Evolutionary conservation across 2,797 vertebrate genomes (phyloP), one percentile per base, ranked within the genome.

Genomic region (Clangula hyemalis): DNA sequence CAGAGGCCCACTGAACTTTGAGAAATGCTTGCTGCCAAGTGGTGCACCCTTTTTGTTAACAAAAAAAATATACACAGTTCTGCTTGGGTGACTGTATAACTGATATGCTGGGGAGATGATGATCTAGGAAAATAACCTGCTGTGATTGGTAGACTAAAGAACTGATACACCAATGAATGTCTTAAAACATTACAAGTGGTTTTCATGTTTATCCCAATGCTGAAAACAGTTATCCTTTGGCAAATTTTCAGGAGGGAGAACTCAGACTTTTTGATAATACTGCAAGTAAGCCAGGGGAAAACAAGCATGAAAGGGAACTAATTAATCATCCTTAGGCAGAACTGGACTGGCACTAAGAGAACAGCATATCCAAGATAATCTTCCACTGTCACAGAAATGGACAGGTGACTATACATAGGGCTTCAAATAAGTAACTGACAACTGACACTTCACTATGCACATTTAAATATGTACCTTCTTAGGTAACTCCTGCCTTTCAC

Each of bases 1-100:
- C 56, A 77, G 45, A 93, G 82, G 73, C 81, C 65, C 79, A 38
- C 60, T 93, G 77, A 82, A 79, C 86, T 93, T 58, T 51, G 56
- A 90, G 87, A 36, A 76, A 64, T n/a, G 47, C 82, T 73, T 64
- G 9, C 32, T 82, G 87, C 61, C 64, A 69, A 86, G 88, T 28
- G 22, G 51, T 32, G 68, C 45, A 27, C 27, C 54, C 54, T 86
- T 82, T 61, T 38, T 71, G 81, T 71, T 83, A 94, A 82, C 62
- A 89, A 77, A 94, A 58, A 64, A 69, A 86, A 38, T 61, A 62
- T 17, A 94, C 14, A 84, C 38, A 76, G 84, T 78, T 86, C 28
- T 83, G 61, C 36, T 93, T 88, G 84, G 71, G 68, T 71, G 47
- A 57, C 61, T 1, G 0, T 78, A 72, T 73, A 80, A 68, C 2